Evolutionary conservation across 2,888 invertebrate species (phyloP), one percentile per base, ranked within the genome.

Genomic region (Drosophila algonquin): DNA sequence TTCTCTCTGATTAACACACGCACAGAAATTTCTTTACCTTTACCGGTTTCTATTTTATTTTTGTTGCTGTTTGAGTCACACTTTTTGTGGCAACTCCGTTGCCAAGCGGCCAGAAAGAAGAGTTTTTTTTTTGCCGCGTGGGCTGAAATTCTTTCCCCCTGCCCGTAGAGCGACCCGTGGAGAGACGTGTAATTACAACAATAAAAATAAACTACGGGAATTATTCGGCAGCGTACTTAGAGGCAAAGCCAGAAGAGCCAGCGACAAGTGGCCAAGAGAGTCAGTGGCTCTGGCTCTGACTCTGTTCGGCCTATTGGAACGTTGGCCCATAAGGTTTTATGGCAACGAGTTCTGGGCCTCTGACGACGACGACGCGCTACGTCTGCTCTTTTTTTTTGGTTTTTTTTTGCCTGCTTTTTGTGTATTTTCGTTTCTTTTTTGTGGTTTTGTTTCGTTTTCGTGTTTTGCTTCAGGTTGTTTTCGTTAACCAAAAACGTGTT

Each of bases 121-220:
- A 60, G 52, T 44, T 61, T 44, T 61, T 27, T 50, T n/a, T 58
- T 45, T 40, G 46, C 63, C 63, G 64, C 65, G 45, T 69, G 63
- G 63, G 72, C 67, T 59, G 46, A 48, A 24, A 27, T 47, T 46
- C 48, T 18, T 46, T 6, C 63, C 47, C 54, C 78, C 78, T 5
- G 71, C 77, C 75, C 77, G 46, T 27, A 14, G 40, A 40, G 27
- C 27, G 27, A 27, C 30, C 40, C 40, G 40, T 40, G 40, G 40
- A 40, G 40, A 72, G 69, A 82, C 83, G 88, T 84, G 83, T 88
- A 88, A 85, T 87, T 84, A 80, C 83, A 86, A 84, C 76, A 88
- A 84, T 84, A 87, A 88, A 84, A 87, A 85, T 82, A 87, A 84
- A 87, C 88, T 84, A 78, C 80, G 70, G 78, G 70, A 86, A 87